Evolutionary conservation across 2,113 vertebrate species (phyloP).

Genomic region (Prolemur simus): DNA sequence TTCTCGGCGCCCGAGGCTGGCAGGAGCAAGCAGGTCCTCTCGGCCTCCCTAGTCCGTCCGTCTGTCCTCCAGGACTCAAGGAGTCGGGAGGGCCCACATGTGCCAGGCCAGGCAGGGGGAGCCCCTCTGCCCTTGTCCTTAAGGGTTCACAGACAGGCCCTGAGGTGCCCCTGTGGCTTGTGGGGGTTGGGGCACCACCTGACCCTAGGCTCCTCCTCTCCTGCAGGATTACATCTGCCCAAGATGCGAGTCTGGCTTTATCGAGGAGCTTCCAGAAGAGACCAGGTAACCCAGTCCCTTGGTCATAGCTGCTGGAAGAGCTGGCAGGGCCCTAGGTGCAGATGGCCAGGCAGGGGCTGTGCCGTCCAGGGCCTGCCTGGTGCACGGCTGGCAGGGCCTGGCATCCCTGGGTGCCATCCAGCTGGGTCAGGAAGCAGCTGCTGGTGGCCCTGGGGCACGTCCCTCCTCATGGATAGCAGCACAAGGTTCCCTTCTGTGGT

Average conservation of each 20-base stretch:
- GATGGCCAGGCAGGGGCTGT: not conserved
- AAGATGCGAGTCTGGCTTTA: constrained; percentile 95
- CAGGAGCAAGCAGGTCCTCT: not conserved
- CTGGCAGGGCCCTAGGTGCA: no score
- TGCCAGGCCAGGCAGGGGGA: not conserved
- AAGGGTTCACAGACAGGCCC: not conserved
- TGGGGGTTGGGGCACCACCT: not conserved
- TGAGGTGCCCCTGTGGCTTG: not conserved
- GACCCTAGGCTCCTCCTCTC: not conserved
- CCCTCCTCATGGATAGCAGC: no score
- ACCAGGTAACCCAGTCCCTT: constrained; percentile 85
- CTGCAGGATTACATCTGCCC: constrained; percentile 95
- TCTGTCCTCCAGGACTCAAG: no score
- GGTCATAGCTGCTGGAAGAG: not conserved
- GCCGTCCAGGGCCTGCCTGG: not conserved
- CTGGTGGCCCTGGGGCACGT: not conserved
- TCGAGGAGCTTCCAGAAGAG: constrained; percentile 95
- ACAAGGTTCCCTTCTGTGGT: not conserved
- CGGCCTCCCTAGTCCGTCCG: not conserved
- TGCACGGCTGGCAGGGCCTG: not conserved
- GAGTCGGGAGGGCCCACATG: not conserved
- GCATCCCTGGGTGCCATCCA: not conserved
- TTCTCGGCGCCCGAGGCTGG: not conserved
- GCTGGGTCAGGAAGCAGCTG: not conserved
- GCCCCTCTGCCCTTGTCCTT: not conserved